Evolutionary conservation across 2,113 vertebrate genomes (phyloP), one percentile per base, ranked within the genome.

Genomic region (Anthoscopus minutus): DNA sequence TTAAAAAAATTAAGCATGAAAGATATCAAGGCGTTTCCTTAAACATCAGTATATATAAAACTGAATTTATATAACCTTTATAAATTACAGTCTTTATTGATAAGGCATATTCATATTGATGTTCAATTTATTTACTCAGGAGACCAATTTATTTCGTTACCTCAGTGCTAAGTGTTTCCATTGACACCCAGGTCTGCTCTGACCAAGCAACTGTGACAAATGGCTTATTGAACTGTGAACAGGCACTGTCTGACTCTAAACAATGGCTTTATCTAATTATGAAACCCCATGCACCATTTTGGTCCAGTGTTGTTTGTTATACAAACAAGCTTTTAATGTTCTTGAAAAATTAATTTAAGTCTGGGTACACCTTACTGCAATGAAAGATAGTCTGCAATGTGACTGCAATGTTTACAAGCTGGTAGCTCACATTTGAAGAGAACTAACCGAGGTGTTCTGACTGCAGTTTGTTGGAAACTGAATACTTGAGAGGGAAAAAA

Each of bases 191-290:
- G 96, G 96, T 98, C 98, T 97, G 97, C 97, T 98, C 97, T 97
- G 96, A 97, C 97, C 98, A 98, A 97, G 98, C 97, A 98, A 97
- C 97, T 98, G 98, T 98, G 98, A 98, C 98, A 98, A 98, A 97
- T 97, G 98, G 98, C 98, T 98, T 98, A 98, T 98, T 98, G 98
- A 98, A 98, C 98, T 98, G 98, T 97, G 97, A 98, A 98, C 5
- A 74, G 97, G 97, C 96, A 97, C 98, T 97, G 96, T 96, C 97
- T 98, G 97, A 94, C 96, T 97, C 94, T 95, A 96, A 98, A 98
- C 96, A 98, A 97, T 97, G 93, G 96, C 95, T 98, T 98, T 97
- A 98, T 98, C 98, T 98, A 98, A 98, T 99, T 98, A 98, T 94
- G 93, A 97, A 96, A 96, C 81, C 58, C 87, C 73, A 53, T 87